Base-by-base conservation (phyloP, 2,113 vertebrate species). In the Anthoscopus minutus region DNA sequence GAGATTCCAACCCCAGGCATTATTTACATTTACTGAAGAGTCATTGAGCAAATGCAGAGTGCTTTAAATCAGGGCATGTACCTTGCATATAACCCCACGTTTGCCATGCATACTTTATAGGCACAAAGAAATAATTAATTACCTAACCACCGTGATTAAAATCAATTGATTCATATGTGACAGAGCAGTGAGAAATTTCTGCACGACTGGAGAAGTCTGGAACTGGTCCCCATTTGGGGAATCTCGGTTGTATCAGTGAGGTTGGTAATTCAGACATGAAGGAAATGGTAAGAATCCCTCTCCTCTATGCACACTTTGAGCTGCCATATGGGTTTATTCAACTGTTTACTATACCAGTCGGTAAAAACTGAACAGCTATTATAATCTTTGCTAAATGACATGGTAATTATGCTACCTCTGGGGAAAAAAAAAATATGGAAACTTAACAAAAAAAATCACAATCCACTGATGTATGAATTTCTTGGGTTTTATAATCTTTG, bases 291-390 rank as follows among this genome's bases (percentile, higher is more conserved):
- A 89, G 76, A 93, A 81, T 87, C 56, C 25, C 72, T 78, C 88
- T 94, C 62, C 83, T 82, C 89, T 35, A 45, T 21, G 81, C 86
- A 86, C 22, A 58, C 92, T 93, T 89, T 51, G 72, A 95, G 92
- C 58, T 95, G 93, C 94, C 86, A 96, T 97, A 95, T 95, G 88
- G 96, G 89, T 96, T 97, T 97, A 95, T 97, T 95, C 94, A 95
- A 96, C 86, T 96, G 94, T 96, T 96, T 96, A 97, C 92, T 96
- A 95, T 81, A 93, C 92, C 93, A 96, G 89, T 96, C 82, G 38
- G 93, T 91, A 96, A 95, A 96, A 97, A 88, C 62, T 95, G 88
- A 97, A 94, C 91, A 96, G 88, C 96, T 97, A 97, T 93, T 94
- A 95, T 89, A 93, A 96, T 96, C 95, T 95, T 93, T 93, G 86